Conservation (phyloP, 2,797 vertebrate species). For the Helicolenus hilgendorfi region DNA sequence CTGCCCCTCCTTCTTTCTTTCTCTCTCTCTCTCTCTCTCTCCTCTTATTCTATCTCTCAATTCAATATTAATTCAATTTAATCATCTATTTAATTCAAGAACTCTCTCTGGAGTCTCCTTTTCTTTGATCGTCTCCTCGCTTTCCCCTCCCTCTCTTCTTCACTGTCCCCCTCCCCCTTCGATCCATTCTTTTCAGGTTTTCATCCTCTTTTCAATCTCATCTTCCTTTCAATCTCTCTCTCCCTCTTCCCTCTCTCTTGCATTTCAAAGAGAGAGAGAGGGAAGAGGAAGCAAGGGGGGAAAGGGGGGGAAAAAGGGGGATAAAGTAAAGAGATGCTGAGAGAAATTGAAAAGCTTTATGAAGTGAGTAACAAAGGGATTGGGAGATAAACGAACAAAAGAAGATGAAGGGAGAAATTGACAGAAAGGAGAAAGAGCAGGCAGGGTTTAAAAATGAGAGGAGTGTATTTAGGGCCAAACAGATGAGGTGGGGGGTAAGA, state of each 20-base stretch:
- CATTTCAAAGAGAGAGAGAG: constrained; percentile 40
- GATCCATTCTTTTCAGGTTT: constrained; percentile 69
- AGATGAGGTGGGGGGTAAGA: constrained; percentile 1
- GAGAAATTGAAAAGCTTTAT: constrained; percentile 59
- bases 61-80: constrained; percentile 85
- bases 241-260: background rate
- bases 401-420: constrained; percentile 11
- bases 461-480: constrained; percentile 31
- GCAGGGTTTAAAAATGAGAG: constrained; percentile 22
- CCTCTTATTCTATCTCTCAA: constrained; percentile 38
- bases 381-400: constrained; percentile 24
- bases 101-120: constrained; percentile 74
- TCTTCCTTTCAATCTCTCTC: constrained; percentile 59
- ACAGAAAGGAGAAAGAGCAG: background rate
- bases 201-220: constrained; percentile 72
- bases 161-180: constrained; percentile 34
- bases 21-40: background rate
- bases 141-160: constrained; percentile 41
- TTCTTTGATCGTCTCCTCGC: constrained; percentile 75
- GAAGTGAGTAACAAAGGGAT: constrained; percentile 25
- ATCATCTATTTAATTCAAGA: constrained; percentile 82
- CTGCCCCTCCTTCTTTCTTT: constrained; percentile 1
- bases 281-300: background rate
- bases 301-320: background rate
- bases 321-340: constrained; percentile 12